Evolutionary conservation across 2,113 vertebrate species (phyloP), one percentile per base, ranked within the genome.

Genomic region (Chaetodon trifascialis): DNA sequence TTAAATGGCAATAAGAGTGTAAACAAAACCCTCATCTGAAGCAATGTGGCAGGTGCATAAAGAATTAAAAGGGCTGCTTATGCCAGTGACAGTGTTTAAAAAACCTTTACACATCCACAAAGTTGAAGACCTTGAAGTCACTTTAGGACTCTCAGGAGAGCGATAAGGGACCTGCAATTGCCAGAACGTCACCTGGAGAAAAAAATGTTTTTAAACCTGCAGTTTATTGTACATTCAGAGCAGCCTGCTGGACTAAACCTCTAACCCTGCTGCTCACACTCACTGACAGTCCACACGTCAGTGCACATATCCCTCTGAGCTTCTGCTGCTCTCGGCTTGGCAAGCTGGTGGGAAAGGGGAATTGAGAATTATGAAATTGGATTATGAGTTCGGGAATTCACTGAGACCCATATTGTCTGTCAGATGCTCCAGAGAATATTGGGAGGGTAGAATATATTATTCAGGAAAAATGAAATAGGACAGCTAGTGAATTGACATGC

Each of bases 321-420:
- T 68, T 68, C 83, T 56, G 74, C 82, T 85, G 85, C 85, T 88
- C 85, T 62, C 78, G 38, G 56, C 83, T 88, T 89, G 86, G 83
- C 86, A 80, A 77, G 85, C 54, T 47, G 47, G 56, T 49, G 79
- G 74, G 76, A 80, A 83, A 65, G 73, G 81, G 79, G 89, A 88
- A 84, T 84, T 73, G 85, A 67, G 87, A 91, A 89, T 92, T 81
- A 79, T 83, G 86, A 90, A 92, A 93, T 88, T 90, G 91, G 88
- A 94, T 92, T 92, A 90, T 23, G 87, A 90, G 77, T 87, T 84
- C 1, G 65, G 82, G 89, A 91, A 92, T 86, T 88, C 86, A 88
- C 73, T 88, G 88, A 89, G 88, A 73, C 79, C 76, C 74, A 52
- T 80, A 89, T 87, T 91, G 85, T 89, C 84, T 84, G 85, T 86